Evolutionary conservation across 2,888 invertebrate genomes (phyloP).

Genomic region (Dione vanillae): DNA sequence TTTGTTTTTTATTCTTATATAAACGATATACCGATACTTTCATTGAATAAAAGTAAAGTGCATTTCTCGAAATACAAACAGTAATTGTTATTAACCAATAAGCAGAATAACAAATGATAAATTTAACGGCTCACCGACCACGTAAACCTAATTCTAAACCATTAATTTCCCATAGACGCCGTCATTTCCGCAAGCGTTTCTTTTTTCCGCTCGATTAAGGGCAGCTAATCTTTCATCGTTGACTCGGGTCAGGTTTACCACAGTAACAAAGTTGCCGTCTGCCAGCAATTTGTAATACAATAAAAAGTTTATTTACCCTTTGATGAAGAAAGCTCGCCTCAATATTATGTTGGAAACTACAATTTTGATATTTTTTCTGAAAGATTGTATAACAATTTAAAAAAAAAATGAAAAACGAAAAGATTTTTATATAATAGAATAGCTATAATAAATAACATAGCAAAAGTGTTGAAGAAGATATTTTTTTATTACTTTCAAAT

Average conservation of each 20-base stretch:
- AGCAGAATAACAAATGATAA: constrained; percentile 22
- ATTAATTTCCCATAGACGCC: constrained; percentile 42
- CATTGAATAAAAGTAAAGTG: background rate
- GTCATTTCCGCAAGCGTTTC: constrained; percentile 45
- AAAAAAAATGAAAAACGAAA: too few relatives aligned
- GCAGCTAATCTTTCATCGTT: constrained; percentile 35
- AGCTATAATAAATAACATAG: too few relatives aligned
- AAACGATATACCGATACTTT: too few relatives aligned
- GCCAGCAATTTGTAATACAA: constrained; percentile 1
- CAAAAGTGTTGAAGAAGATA: too few relatives aligned
- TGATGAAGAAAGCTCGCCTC: background rate
- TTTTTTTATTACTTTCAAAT: too few relatives aligned
- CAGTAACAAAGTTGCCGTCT: constrained; percentile 8
- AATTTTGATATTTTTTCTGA: too few relatives aligned
- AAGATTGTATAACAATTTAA: too few relatives aligned
- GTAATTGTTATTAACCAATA: background rate
- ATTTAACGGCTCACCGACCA: constrained; percentile 27
- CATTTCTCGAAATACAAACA: background rate
- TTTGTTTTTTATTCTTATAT: too few relatives aligned
- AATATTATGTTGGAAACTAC: background rate
- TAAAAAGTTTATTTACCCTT: constrained; percentile 13
- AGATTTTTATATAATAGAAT: too few relatives aligned
- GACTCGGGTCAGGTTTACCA: constrained; percentile 9
- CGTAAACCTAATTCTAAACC: constrained; percentile 42
- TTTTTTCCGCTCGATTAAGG: constrained; percentile 45